Percentiles rank a stretch among this genome's conserved stretches.
Conservation (phyloP, 2,113 vertebrate genomes). For the Oreotrochilus melanogaster region DNA sequence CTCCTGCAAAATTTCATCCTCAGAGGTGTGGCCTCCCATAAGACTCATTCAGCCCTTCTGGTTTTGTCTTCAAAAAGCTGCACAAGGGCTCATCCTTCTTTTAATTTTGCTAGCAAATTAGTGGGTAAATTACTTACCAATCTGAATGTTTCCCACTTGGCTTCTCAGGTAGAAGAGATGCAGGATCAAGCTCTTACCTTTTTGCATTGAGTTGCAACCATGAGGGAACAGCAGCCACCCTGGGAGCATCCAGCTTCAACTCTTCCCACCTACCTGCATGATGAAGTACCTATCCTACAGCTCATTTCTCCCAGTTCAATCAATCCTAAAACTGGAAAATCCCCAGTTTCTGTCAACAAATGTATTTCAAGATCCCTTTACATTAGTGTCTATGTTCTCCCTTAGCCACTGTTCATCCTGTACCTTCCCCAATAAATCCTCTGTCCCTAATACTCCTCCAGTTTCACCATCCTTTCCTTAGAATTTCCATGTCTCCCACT, state of each 20-base stretch:
- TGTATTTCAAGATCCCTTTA: background rate
- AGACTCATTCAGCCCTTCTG: background rate
- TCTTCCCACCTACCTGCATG: accelerated
- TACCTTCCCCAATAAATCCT: background rate
- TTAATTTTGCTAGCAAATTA: background rate
- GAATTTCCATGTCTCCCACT: background rate
- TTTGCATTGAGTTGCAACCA: background rate
- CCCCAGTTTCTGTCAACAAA: background rate
- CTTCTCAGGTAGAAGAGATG: background rate
- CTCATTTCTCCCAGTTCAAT: background rate
- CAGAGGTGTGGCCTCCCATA: background rate
- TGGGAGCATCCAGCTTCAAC: background rate
- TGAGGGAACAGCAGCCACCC: background rate
- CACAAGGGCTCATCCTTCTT: background rate
- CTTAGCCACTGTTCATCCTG: accelerated
- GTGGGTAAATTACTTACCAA: background rate
- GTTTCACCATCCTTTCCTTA: background rate
- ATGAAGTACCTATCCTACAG: background rate
- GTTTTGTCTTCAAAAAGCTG: background rate
- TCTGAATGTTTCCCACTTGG: background rate
- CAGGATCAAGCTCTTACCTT: background rate
- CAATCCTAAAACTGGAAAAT: background rate
- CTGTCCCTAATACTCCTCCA: background rate
- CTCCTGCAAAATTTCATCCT: background rate
- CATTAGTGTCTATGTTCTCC: background rate